Base-by-base conservation (phyloP, 2,797 vertebrate species). In the Centroberyx gerrardi region DNA sequence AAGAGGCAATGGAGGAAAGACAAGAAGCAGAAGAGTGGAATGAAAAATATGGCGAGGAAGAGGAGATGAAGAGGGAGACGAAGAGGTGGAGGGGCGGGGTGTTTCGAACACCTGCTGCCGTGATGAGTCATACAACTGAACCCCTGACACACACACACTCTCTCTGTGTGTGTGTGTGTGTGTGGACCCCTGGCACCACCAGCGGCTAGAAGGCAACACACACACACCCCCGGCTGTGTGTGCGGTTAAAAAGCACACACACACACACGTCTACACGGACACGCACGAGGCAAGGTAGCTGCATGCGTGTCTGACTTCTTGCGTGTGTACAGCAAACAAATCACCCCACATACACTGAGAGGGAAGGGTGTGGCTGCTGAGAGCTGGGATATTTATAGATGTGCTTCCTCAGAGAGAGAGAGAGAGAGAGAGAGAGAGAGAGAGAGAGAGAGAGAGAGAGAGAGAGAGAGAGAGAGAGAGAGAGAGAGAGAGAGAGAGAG, bases 361-460 rank as follows among this genome's bases (percentile, higher is more conserved):
- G 51, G 72, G 65, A 82, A 87, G 89, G 91, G 92, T 84, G 93
- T 92, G 92, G 91, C 88, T 80, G 81, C 79, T 72, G 68, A 87
- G 84, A 84, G 83, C 77, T 28, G 53, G 54, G 93, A 87, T 94
- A 93, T 94, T 93, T 92, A 92, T 94, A 94, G 90, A 88, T 78
- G 77, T 82, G 81, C 90, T 88, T 90, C 87, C 88, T 90, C 77
- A 67, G 84, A 85, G 85, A 86, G 72, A 87, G 80, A 76, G 72
- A 78, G 83, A 85, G 51, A 3, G 66, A 69, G n/a, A 17, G 54
- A 56, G 52, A 33, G 51, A 10, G 42, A 48, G 62, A 67, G 68
- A 44, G 48, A 70, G 53, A 1, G 70, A 61, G 66, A 0, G 42
- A 0, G 17, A 70, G 68, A 2, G 40, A 76, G 60, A 76, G 77